Percentiles rank a stretch among this genome's conserved stretches.
Evolutionary conservation across 2,797 vertebrate species (phyloP).

Genomic region (Coracias cyanogaster): DNA sequence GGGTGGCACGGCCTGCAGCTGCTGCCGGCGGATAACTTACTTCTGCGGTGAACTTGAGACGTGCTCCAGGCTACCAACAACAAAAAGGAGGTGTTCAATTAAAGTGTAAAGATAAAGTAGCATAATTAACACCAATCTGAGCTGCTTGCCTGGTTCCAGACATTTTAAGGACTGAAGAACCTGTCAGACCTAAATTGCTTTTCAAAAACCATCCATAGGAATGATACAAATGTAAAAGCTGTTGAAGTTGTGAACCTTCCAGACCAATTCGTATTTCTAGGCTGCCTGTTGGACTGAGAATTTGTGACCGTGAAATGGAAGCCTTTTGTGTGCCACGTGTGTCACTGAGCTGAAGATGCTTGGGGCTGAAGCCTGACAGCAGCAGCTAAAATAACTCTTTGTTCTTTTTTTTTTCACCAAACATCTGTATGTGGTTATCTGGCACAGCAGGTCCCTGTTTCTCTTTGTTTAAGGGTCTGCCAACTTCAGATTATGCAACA

Average conservation of each 20-base stretch:
- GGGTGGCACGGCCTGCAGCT: background rate
- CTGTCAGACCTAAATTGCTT: background rate
- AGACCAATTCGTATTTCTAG: background rate
- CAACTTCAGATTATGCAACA: background rate
- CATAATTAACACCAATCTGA: background rate
- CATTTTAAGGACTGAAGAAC: background rate
- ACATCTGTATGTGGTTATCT: background rate
- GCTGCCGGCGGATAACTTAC: fast-evolving
- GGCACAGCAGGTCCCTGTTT: background rate
- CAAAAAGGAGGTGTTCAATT: fast-evolving
- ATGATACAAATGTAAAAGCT: background rate
- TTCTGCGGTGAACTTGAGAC: fast-evolving
- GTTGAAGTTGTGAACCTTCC: background rate
- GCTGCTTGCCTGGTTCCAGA: background rate
- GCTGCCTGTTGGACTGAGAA: background rate
- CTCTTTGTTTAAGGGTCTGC: background rate
- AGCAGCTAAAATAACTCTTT: background rate
- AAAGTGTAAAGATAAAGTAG: background rate
- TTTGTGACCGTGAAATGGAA: background rate
- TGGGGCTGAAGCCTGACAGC: background rate
- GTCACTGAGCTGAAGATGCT: background rate
- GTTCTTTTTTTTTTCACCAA: background rate
- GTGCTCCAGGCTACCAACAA: fast-evolving
- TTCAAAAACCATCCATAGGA: background rate
- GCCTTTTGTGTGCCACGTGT: fast-evolving